These are phyloP conservation scores for Ennomos quercinarius DNA, from an alignment of 2,888 invertebrate genomes.

Conservation along the genomic window DNA sequence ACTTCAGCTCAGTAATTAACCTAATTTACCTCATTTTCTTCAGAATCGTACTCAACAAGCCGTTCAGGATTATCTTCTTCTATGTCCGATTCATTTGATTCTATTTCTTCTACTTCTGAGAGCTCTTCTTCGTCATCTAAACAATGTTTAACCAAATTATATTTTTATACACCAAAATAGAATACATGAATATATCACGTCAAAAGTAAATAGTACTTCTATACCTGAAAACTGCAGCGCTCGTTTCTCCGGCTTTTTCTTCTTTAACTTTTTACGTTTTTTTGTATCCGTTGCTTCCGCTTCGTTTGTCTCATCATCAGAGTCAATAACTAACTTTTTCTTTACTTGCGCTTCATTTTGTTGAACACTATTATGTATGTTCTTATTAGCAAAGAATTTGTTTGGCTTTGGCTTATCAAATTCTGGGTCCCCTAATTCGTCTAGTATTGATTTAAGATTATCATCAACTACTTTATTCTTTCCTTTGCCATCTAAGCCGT, in stretches of 20 bases:
- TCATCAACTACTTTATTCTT: slow-evolving; percentile 29
- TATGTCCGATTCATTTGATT: slow-evolving; percentile 63
- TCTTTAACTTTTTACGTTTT: slow-evolving; percentile 71
- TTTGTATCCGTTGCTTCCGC: slow-evolving; percentile 35
- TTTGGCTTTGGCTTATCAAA: slow-evolving; percentile 60
- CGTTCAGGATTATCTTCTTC: slow-evolving; percentile 65
- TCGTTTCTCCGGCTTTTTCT: slow-evolving; percentile 63
- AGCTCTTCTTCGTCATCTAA: slow-evolving; percentile 70
- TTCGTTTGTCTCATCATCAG: slow-evolving; percentile 68
- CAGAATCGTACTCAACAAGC: slow-evolving; percentile 91
- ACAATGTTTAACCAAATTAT: background rate
- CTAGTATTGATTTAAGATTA: slow-evolving; percentile 60
- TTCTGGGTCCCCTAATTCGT: slow-evolving; percentile 70
- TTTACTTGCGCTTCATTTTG: slow-evolving; percentile 43
- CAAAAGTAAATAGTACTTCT: no score
- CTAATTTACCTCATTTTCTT: slow-evolving; percentile 89
- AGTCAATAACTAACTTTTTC: slow-evolving; percentile 74
- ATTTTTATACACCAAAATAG: no score
- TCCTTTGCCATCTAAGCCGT: slow-evolving; percentile 3
- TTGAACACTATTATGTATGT: slow-evolving; percentile 30
- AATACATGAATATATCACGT: no score
- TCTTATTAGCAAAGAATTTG: slow-evolving; percentile 59
- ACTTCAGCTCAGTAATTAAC: no score
- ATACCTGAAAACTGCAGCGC: slow-evolving; percentile 78
- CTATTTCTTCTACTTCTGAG: slow-evolving; percentile 54